phyloP scores from a whole-genome alignment of 2,888 invertebrate genomes.

The Arenicola marina region DNA sequence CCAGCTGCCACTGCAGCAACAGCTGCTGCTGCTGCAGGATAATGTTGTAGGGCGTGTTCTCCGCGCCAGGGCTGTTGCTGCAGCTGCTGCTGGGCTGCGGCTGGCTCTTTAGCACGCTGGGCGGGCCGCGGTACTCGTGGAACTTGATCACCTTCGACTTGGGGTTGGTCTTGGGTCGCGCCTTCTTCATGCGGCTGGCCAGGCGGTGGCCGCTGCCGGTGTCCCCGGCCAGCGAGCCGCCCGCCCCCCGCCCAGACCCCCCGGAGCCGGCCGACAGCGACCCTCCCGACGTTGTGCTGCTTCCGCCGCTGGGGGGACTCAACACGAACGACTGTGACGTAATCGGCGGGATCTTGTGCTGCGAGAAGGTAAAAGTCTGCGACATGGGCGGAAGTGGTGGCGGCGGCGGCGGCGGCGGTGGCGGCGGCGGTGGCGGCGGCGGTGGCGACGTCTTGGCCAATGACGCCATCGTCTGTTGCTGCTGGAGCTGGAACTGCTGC shows the following conservation, averaged over 20 bases:
- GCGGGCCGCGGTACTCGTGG: slow-evolving; percentile 84
- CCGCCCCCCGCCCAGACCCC: slow-evolving; percentile 20
- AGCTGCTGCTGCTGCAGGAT: slow-evolving; percentile 88
- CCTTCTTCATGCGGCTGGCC: slow-evolving; percentile 68
- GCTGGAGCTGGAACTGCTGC: slow-evolving; percentile 7
- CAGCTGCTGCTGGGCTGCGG: slow-evolving; percentile 3
- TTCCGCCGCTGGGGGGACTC: not conserved
- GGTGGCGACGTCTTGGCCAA: slow-evolving; percentile 2
- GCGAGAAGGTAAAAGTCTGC: slow-evolving; percentile 4
- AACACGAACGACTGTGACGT: slow-evolving; percentile 9
- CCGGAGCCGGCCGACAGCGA: not conserved
- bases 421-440: not conserved
- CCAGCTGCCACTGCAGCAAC: slow-evolving; percentile 83
- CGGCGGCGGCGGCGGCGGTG: not conserved
- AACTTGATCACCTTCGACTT: slow-evolving; percentile 92
- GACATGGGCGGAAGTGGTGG: not conserved
- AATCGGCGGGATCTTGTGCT: slow-evolving; percentile 6
- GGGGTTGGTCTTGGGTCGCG: slow-evolving; percentile 75
- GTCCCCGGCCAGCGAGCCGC: slow-evolving; percentile 11
- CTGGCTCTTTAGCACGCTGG: slow-evolving; percentile 66
- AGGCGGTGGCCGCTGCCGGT: slow-evolving; percentile 34
- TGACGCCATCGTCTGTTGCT: slow-evolving; percentile 1
- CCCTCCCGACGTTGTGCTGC: not conserved
- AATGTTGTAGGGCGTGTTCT: slow-evolving; percentile 25
- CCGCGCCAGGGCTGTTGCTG: not conserved